phyloP scores from a whole-genome alignment of 2,888 invertebrate species.

The Trachelus troglodyta region DNA sequence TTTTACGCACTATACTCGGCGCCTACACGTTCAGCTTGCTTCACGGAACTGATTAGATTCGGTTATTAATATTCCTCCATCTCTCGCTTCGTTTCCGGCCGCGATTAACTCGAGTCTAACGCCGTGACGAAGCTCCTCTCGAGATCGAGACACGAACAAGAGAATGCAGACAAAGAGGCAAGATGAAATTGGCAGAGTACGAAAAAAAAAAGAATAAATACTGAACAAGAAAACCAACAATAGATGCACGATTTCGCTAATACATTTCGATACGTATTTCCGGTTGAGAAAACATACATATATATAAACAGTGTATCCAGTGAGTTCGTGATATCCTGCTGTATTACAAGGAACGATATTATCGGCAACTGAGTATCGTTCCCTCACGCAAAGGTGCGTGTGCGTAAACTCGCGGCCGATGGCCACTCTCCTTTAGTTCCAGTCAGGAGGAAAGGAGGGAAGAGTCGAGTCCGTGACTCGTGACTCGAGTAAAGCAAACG shows the following conservation, averaged over 20 bases:
- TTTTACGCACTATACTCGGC: conserved; percentile 11
- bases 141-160: not conserved
- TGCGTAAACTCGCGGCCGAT: not conserved
- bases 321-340: not conserved
- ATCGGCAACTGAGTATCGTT: not conserved
- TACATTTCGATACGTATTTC: not conserved
- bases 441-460: not conserved
- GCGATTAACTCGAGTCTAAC: conserved; percentile 62
- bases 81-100: conserved; percentile 63
- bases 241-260: not conserved
- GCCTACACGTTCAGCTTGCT: conserved; percentile 37
- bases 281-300: not conserved
- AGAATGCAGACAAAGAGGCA: not conserved
- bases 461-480: not conserved
- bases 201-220: not conserved
- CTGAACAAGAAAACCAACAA: not conserved
- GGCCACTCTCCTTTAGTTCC: not conserved
- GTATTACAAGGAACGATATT: not conserved
- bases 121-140: conserved; percentile 54
- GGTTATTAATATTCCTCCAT: conserved; percentile 66
- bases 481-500: not conserved
- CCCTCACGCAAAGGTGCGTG: not conserved
- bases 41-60: conserved; percentile 64
- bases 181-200: not conserved
- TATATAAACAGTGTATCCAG: not conserved